A percentile compares a stretch with the other conserved stretches of the same genome.
Evolutionary conservation across 2,888 invertebrate species (phyloP).

Genomic region (Fragum sueziense): DNA sequence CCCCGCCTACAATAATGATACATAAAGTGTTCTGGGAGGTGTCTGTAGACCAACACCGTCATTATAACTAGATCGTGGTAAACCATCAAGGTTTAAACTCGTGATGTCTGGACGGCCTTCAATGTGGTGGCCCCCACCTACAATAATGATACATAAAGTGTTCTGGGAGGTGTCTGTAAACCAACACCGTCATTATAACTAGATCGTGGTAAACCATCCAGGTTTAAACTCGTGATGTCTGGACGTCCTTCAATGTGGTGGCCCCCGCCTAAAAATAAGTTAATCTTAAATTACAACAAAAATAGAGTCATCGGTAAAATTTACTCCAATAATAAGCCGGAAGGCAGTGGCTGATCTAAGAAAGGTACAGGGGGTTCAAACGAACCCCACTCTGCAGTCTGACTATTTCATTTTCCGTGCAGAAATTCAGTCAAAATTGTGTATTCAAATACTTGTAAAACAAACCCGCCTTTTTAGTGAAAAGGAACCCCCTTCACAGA

Average conservation of each 20-base stretch:
- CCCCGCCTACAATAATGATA: constrained; percentile 76
- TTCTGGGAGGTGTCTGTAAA: constrained; percentile 94
- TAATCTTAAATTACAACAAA: no score
- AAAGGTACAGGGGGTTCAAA: no score
- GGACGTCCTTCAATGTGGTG: constrained; percentile 73
- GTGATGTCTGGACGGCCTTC: constrained; percentile 69
- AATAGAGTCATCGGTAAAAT: no score
- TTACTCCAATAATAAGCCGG: no score
- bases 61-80: constrained; percentile 19
- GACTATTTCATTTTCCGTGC: no score
- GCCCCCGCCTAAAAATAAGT: constrained; percentile 78
- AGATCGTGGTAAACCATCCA: constrained; percentile 52
- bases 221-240: constrained; percentile 64
- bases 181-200: constrained; percentile 83
- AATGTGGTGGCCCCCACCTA: constrained; percentile 77
- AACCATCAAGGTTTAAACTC: constrained; percentile 62
- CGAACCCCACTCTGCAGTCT: no score
- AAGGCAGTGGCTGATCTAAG: no score
- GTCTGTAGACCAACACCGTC: constrained; percentile 89
- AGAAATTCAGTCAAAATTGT: no score
- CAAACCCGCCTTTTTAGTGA: no score
- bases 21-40: constrained; percentile 94
- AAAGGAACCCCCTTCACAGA: no score
- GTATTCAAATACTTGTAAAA: no score
- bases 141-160: no score